Evolutionary conservation across 1,140 invertebrate species (phyloP).

Genomic region (Sogatella furcifera): DNA sequence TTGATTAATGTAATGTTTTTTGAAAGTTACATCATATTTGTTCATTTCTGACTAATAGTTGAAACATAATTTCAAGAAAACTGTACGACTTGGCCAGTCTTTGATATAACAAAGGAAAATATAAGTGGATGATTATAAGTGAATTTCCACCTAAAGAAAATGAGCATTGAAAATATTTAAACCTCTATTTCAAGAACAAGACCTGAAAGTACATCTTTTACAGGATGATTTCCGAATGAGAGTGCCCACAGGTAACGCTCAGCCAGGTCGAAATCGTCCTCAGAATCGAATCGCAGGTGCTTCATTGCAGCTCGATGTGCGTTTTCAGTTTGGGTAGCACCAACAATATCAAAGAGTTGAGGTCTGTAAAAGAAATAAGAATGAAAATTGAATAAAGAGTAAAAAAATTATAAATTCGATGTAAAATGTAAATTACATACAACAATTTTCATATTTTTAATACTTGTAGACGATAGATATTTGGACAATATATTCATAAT

Average conservation of each 20-base stretch:
- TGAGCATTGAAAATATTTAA: neutral
- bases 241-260: constrained; percentile 65
- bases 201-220: constrained; percentile 45
- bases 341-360: constrained; percentile 57
- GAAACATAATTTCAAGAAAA: constrained; percentile 13
- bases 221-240: constrained; percentile 49
- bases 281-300: constrained; percentile 44
- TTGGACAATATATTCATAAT: too few species aligned
- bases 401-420: neutral
- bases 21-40: neutral
- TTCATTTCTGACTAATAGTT: neutral
- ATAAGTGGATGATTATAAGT: neutral
- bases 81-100: too few species aligned
- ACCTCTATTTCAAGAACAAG: neutral
- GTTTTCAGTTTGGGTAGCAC: constrained; percentile 50
- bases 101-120: too few species aligned
- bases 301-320: constrained; percentile 57
- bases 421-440: too few species aligned
- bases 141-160: too few species aligned
- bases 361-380: constrained; percentile 32
- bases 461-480: too few species aligned
- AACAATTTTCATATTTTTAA: too few species aligned
- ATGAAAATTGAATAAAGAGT: neutral
- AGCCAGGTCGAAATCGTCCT: constrained; percentile 41
- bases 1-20: too few species aligned